Percentiles rank a stretch among this genome's conserved stretches.
These are phyloP conservation scores for Malurus cyaneus DNA, from an alignment of 2,113 vertebrate species.

Conservation along the genomic window DNA sequence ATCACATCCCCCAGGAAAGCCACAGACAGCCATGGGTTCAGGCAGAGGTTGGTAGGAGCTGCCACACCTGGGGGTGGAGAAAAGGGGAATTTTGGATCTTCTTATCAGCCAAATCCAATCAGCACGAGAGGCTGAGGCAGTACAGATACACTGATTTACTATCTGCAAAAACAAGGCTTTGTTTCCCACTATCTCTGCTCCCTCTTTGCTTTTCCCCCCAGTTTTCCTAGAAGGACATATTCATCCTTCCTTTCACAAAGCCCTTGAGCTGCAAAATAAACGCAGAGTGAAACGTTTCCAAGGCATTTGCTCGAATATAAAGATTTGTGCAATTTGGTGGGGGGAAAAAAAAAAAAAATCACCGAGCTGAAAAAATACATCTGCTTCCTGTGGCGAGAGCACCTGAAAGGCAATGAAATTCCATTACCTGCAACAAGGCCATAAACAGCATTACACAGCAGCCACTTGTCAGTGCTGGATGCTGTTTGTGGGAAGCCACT, in stretches of 20 bases:
- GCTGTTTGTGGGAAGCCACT: conserved; percentile 75
- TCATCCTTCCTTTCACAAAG: background rate
- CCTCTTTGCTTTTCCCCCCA: background rate
- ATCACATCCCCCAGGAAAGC: background rate
- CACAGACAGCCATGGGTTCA: accelerated
- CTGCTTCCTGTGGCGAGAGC: conserved; percentile 43
- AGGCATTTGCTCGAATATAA: conserved; percentile 45
- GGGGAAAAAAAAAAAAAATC: conserved; percentile 17
- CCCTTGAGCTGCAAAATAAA: conserved; percentile 26
- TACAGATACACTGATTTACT: background rate
- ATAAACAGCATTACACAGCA: conserved; percentile 53
- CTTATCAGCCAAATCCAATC: background rate
- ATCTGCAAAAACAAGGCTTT: background rate
- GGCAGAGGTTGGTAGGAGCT: background rate
- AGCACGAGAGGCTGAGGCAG: background rate
- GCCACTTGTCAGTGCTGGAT: conserved; percentile 53
- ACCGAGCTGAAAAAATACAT: conserved; percentile 46
- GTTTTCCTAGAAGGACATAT: background rate
- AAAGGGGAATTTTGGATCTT: background rate
- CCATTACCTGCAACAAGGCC: conserved; percentile 34
- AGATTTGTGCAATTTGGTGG: conserved; percentile 28
- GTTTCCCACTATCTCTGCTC: background rate
- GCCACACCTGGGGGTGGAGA: background rate
- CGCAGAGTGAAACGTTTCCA: conserved; percentile 24
- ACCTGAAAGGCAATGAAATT: conserved; percentile 53